These are phyloP conservation scores for Halcyon badia DNA, from an alignment of 2,797 vertebrate genomes.

Conservation along the genomic window DNA sequence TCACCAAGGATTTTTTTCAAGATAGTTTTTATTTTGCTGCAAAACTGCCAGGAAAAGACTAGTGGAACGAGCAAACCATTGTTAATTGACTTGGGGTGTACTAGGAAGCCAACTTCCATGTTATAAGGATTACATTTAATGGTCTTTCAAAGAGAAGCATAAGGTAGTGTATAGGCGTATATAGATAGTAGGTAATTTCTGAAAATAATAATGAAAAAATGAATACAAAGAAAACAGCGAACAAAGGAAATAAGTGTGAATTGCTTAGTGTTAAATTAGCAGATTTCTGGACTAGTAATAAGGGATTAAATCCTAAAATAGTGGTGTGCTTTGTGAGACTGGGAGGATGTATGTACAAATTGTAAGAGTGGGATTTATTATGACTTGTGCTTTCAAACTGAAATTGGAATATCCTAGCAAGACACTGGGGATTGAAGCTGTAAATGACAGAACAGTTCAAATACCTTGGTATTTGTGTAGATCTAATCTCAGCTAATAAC, in stretches of 20 bases:
- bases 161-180: background rate
- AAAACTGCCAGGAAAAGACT: background rate
- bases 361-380: background rate
- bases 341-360: background rate
- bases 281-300: background rate
- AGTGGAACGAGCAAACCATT: background rate
- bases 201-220: background rate
- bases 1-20: background rate
- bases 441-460: slow-evolving; percentile 28
- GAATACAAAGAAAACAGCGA: background rate
- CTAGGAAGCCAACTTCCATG: background rate
- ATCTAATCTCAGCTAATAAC: slow-evolving; percentile 29
- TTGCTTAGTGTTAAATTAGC: background rate
- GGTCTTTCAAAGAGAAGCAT: background rate
- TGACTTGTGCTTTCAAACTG: background rate
- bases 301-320: background rate
- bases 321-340: background rate
- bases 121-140: background rate
- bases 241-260: background rate
- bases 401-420: background rate
- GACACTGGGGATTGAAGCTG: background rate
- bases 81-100: background rate
- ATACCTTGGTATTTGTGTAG: slow-evolving; percentile 7
- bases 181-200: background rate
- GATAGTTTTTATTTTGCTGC: background rate